These are phyloP conservation scores for Aphelocoma californica DNA, from an alignment of 2,797 vertebrate species.

Conservation along the genomic window DNA sequence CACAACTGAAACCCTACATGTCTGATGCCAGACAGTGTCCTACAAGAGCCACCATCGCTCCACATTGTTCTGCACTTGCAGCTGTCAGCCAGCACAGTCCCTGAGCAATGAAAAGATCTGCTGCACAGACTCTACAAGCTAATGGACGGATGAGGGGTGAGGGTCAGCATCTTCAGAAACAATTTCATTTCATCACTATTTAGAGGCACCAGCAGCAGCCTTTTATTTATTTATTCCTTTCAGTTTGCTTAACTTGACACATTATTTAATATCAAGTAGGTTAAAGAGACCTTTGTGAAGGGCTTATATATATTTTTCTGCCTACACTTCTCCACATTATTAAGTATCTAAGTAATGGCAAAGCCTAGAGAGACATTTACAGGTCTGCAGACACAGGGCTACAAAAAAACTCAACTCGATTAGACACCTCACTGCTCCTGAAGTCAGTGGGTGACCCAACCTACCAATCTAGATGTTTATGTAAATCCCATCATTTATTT, in stretches of 20 bases:
- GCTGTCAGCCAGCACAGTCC: background rate
- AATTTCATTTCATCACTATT: background rate
- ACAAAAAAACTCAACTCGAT: background rate
- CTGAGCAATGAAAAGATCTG: background rate
- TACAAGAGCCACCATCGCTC: background rate
- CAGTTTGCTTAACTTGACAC: background rate
- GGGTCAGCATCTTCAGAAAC: background rate
- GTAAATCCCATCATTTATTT: background rate
- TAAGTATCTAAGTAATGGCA: background rate
- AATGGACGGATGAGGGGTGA: background rate
- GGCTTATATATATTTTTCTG: background rate
- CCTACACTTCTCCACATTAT: fast-evolving
- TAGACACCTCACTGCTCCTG: background rate
- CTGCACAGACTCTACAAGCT: background rate
- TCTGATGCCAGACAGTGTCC: background rate
- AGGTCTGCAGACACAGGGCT: background rate
- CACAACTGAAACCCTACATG: background rate
- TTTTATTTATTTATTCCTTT: background rate
- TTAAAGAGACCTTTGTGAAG: background rate
- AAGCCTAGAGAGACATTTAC: background rate
- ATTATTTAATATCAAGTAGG: background rate
- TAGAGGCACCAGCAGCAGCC: background rate
- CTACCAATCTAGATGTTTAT: background rate
- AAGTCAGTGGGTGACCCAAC: background rate
- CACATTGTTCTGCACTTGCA: background rate